Base-by-base conservation (phyloP, 2,888 invertebrate species). In the Trypoxylon attenuatum region DNA sequence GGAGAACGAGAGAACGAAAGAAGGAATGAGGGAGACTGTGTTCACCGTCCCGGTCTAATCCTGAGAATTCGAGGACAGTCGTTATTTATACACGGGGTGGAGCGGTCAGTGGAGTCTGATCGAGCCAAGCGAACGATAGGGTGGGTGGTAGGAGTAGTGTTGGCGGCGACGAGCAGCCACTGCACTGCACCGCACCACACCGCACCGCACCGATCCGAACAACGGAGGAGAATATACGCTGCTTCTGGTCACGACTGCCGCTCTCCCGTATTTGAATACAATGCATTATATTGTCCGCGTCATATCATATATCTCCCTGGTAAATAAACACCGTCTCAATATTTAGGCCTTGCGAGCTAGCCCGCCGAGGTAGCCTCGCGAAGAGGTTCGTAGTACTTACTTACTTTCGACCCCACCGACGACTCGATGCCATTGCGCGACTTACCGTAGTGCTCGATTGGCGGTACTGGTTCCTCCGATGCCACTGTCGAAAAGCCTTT, bases 271-370 rank as follows among this genome's bases (percentile, higher is more conserved):
- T 87, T 87, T 87, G 87, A 87, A 87, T 87, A 87, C 87, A 87
- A 86, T 87, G 87, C 87, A 86, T 86, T 86, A 87, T 87, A 87
- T 87, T 87, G 87, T 87, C 85, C 83, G 82, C 84, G 83, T 87
- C 84, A 87, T 87, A 86, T 87, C 87, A 87, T 87, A 87, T 87
- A 87, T 87, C 87, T 87, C 82, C 76, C 75, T 76, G 82, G 79
- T 87, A 86, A 87, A 86, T 86, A 87, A 87, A 87, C 83, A 83
- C 84, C 84, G 84, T 85, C 84, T 85, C 85, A 84, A 87, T 86
- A 86, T 87, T 87, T 87, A 86, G 87, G 85, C 82, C 82, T 78
- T 61, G 79, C 73, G 73, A 73, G 71, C 72, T 71, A 71, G 69
- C 68, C 56, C 38, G 55, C 65, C 64, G 49, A 43, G 61, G 62